Evolutionary conservation across 2,113 vertebrate genomes (phyloP), one percentile per base, ranked within the genome.

Genomic region (Dascyllus trimaculatus): DNA sequence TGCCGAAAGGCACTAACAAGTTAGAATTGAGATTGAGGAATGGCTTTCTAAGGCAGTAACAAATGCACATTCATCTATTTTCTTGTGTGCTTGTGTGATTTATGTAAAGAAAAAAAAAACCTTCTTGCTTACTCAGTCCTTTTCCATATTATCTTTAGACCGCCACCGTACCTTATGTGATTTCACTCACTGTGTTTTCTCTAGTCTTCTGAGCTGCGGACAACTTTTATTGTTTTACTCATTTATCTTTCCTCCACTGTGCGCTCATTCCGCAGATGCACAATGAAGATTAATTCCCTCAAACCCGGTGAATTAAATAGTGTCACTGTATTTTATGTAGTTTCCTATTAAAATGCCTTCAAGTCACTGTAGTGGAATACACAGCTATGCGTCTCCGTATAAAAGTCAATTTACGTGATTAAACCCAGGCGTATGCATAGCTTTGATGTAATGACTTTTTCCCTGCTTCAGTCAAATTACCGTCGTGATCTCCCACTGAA

Each of bases 331-430:
- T 90, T 92, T 91, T 87, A 90, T 89, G 85, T 78, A 81, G 75
- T 88, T 89, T 84, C 80, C 86, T 80, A 91, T 94, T 93, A 92
- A 93, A 93, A 89, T 78, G 82, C 84, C 83, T 88, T 78, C 26
- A 73, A 91, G 82, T 84, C 78, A 49, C 71, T 56, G 71, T 60
- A 21, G 60, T 74, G 75, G 80, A 71, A 82, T 72, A 54, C 78
- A 70, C 71, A 64, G 86, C 88, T 77, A 64, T 75, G 84, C 58
- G 38, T 80, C 72, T 53, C 75, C 70, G 74, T 90, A 88, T 92
- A 93, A 92, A 94, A 93, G 90, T 93, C 91, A 80, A 90, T 93
- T 91, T 91, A 80, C 79, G 84, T 92, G 92, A 93, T 94, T 94
- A 93, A 93, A 91, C 80, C 58, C 8, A 75, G 83, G 80, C 82